Base-by-base conservation (phyloP, 2,797 vertebrate genomes). In the Podargus strigoides region DNA sequence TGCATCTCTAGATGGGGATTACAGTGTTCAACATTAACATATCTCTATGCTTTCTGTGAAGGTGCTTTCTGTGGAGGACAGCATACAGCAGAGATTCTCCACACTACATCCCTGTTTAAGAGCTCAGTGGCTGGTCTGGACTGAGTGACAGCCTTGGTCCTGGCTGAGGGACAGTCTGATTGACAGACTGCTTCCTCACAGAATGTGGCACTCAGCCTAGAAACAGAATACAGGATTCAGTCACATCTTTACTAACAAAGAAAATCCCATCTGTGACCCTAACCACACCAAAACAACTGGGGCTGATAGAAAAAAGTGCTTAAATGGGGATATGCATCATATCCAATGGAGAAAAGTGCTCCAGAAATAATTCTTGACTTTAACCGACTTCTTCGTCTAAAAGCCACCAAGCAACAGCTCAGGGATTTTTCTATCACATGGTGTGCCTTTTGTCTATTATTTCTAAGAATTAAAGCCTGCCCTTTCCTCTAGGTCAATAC, bases 1-100 rank as follows among this genome's bases (percentile, higher is more conserved):
- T 0, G 0, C 1, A 4, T n/a, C 7, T 81, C 39, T 47, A 39
- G 23, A 52, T 28, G 14, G 32, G 17, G 37, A 50, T 34, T 67
- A 47, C 6, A 27, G 23, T 58, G 11, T 22, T 64, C 34, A 52
- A 18, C 14, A 37, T 22, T 37, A 60, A 59, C 15, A 34, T 6
- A 60, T 70, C 28, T 42, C 24, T n/a, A 0, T 39, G 27, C 10
- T 60, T 85, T 39, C 26, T 60, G 21, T 69, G 27, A 81, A 92
- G 22, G 13, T 72, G 26, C 22, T 68, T 75, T 90, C 52, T 63
- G 18, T 10, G 39, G 24, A 42, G 23, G 52, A 36, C 11, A 56
- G n/a, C 22, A 26, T 30, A n/a, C 5, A 39, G 32, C n/a, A 75
- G 23, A 67, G 12, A 28, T 59, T 24, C 13, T 52, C 20, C 41